These are phyloP conservation scores for Phthorimaea operculella DNA, from an alignment of 1,140 invertebrate species.

Conservation along the genomic window DNA sequence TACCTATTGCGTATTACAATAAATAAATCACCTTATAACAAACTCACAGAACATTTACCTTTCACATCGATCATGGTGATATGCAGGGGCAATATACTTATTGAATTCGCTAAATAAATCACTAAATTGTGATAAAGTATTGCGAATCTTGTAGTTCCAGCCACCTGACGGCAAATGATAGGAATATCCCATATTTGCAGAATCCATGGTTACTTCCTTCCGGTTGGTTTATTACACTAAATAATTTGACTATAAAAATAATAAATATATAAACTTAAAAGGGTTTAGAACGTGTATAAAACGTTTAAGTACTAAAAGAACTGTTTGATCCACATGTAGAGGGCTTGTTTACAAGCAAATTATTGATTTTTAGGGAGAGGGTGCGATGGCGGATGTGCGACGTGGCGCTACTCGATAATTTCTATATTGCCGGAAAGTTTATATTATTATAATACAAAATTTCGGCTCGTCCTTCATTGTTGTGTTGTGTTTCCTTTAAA, in stretches of 20 bases:
- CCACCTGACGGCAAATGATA: slow-evolving; percentile 87
- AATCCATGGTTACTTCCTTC: slow-evolving; percentile 51
- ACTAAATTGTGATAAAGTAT: slow-evolving; percentile 87
- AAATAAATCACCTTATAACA: slow-evolving; percentile 2
- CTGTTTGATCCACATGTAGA: slow-evolving; percentile 36
- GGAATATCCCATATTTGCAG: slow-evolving; percentile 80
- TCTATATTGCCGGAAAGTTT: no score
- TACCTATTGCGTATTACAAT: neutral
- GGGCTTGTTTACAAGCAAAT: slow-evolving; percentile 60
- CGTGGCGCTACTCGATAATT: slow-evolving; percentile 3
- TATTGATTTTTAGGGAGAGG: slow-evolving; percentile 52
- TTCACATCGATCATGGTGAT: slow-evolving; percentile 96
- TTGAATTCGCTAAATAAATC: slow-evolving; percentile 96
- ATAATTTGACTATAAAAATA: slow-evolving; percentile 26
- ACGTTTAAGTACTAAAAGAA: slow-evolving; percentile 32
- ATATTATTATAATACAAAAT: no score
- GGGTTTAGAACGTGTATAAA: slow-evolving; percentile 27
- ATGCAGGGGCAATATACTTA: slow-evolving; percentile 93
- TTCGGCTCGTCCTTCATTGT: no score
- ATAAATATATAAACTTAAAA: slow-evolving; percentile 39
- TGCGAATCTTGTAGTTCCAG: slow-evolving; percentile 79
- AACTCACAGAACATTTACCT: slow-evolving; percentile 70
- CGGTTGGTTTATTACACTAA: slow-evolving; percentile 17
- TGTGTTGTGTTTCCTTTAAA: no score
- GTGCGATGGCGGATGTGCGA: neutral